Evolutionary conservation across 2,113 vertebrate species (phyloP).

Genomic region (Fukomys damarensis): DNA sequence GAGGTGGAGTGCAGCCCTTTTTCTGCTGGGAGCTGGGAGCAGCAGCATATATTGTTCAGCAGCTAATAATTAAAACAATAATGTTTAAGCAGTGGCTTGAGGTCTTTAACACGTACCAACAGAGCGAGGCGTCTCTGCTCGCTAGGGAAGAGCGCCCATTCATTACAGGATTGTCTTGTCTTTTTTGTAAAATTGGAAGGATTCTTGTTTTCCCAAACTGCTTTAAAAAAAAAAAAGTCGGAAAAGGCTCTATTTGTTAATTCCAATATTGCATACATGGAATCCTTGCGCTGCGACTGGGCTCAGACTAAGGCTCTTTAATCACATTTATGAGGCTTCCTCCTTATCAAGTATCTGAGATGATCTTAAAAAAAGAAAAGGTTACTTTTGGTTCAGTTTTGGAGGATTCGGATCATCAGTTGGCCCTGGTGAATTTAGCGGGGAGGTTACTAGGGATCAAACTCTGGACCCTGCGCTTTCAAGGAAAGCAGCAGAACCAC

Average conservation of each 20-base stretch:
- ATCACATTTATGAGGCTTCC: background rate
- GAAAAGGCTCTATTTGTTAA: conserved; percentile 43
- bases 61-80: conserved; percentile 84
- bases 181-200: background rate
- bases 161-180: background rate
- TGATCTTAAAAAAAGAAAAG: background rate
- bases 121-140: background rate
- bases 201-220: conserved; percentile 44
- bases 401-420: background rate
- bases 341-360: background rate
- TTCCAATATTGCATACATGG: background rate
- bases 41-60: conserved; percentile 70
- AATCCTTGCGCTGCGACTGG: background rate
- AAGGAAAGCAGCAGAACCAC: too few species aligned
- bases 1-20: background rate
- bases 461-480: too few species aligned
- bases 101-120: conserved; percentile 76
- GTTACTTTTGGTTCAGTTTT: background rate
- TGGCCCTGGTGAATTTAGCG: background rate
- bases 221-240: background rate
- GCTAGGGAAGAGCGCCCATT: background rate
- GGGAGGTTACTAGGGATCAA: too few species aligned
- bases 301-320: background rate
- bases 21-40: conserved; percentile 69
- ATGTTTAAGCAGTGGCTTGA: conserved; percentile 78